Conservation (phyloP, 2,888 invertebrate genomes). For the Endotricha flammealis region DNA sequence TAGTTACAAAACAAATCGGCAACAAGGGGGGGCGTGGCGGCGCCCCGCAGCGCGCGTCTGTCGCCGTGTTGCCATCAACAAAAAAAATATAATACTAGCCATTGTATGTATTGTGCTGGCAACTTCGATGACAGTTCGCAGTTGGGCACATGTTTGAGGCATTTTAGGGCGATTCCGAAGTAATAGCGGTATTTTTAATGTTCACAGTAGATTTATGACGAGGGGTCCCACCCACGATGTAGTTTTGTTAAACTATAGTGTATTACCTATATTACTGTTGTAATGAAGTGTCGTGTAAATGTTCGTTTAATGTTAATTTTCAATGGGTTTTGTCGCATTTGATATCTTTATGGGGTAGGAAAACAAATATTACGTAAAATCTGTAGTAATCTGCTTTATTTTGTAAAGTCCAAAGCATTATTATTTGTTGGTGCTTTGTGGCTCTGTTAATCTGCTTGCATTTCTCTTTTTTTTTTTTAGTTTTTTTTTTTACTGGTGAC, state of each 20-base stretch:
- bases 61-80: slow-evolving; percentile 70
- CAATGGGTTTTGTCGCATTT: slow-evolving; percentile 3
- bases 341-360: background rate
- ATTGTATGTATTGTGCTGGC: slow-evolving; percentile 57
- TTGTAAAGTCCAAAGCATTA: no score
- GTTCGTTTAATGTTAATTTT: slow-evolving; percentile 11
- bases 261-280: slow-evolving; percentile 43
- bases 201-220: slow-evolving; percentile 61
- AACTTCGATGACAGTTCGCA: slow-evolving; percentile 75
- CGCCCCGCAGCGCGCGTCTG: slow-evolving; percentile 71
- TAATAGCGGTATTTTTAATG: slow-evolving; percentile 74
- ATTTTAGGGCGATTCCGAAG: slow-evolving; percentile 73
- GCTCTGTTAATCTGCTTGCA: no score
- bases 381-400: no score
- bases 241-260: slow-evolving; percentile 41
- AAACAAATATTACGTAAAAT: background rate
- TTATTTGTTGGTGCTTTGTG: no score
- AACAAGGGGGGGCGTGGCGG: slow-evolving; percentile 67
- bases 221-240: slow-evolving; percentile 47
- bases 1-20: slow-evolving; percentile 69
- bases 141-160: slow-evolving; percentile 75
- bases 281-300: slow-evolving; percentile 32
- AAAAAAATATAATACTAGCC: slow-evolving; percentile 67
- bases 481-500: no score
- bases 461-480: no score